These are phyloP conservation scores for Mongoloraphidia duomilia DNA, from an alignment of 2,888 invertebrate genomes.

Conservation along the genomic window DNA sequence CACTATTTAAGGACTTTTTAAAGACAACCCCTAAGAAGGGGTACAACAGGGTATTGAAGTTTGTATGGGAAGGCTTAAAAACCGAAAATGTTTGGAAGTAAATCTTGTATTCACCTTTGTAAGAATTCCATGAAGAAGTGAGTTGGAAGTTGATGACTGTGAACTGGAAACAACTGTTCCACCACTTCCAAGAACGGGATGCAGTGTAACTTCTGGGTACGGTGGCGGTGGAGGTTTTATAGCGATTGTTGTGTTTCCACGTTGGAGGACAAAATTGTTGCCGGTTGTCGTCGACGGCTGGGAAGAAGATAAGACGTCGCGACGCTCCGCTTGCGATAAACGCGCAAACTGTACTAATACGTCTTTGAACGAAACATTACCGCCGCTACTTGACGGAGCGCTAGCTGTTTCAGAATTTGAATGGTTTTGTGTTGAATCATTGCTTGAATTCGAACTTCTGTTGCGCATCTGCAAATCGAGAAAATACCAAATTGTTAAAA, in stretches of 20 bases:
- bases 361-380: constrained; percentile 48
- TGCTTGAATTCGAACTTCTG: constrained; percentile 32
- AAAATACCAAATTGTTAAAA: constrained; percentile 4
- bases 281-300: not conserved
- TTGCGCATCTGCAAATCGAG: constrained; percentile 19
- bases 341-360: constrained; percentile 61
- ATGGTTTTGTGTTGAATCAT: constrained; percentile 36
- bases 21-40: too few species aligned
- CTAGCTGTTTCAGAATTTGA: constrained; percentile 26
- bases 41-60: too few species aligned
- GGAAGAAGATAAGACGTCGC: constrained; percentile 22
- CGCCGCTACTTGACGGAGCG: constrained; percentile 32
- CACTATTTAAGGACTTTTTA: too few species aligned
- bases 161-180: constrained; percentile 8
- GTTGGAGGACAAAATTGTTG: constrained; percentile 9
- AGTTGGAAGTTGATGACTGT: constrained; percentile 38
- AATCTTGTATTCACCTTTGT: constrained; percentile 41
- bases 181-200: constrained; percentile 43
- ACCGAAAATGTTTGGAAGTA: too few species aligned
- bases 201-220: constrained; percentile 66
- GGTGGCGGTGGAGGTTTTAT: constrained; percentile 47
- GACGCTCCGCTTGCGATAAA: constrained; percentile 36
- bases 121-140: constrained; percentile 60
- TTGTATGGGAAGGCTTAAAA: too few species aligned
- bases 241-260: constrained; percentile 25